These are phyloP conservation scores for Herpetotheres cachinnans DNA, from an alignment of 2,113 vertebrate genomes.

Conservation along the genomic window DNA sequence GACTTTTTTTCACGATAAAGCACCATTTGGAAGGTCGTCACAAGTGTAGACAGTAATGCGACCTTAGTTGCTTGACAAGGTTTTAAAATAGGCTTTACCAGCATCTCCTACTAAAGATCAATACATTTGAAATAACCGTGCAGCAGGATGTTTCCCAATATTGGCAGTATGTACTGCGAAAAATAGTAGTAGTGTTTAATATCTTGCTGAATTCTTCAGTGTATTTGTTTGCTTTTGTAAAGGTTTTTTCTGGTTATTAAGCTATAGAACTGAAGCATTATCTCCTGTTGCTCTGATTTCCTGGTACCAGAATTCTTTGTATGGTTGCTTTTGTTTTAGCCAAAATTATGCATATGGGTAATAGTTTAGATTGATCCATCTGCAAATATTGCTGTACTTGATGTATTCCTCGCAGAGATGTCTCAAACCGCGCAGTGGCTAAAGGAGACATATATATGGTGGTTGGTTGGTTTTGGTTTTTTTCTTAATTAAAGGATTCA, in stretches of 20 bases:
- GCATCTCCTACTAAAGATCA: neutral
- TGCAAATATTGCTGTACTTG: neutral
- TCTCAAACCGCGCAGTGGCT: neutral
- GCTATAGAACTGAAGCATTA: neutral
- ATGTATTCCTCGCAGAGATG: neutral
- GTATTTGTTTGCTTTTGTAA: neutral
- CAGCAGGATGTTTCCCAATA: neutral
- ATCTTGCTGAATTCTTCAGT: neutral
- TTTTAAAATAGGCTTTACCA: neutral
- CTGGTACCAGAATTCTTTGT: neutral
- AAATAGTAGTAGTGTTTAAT: neutral
- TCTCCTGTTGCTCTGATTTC: neutral
- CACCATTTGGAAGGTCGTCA: neutral
- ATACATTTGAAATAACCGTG: neutral
- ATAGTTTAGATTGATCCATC: neutral
- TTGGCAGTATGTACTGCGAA: neutral
- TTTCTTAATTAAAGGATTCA: neutral
- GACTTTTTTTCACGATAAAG: neutral
- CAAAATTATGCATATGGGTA: neutral
- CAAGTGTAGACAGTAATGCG: neutral
- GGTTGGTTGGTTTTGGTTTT: neutral
- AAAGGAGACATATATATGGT: neutral
- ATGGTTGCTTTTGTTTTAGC: neutral
- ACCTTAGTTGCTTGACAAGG: neutral
- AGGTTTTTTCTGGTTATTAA: neutral